These are phyloP conservation scores for Chrysolina haemoptera DNA, from an alignment of 2,888 invertebrate genomes.

Conservation along the genomic window DNA sequence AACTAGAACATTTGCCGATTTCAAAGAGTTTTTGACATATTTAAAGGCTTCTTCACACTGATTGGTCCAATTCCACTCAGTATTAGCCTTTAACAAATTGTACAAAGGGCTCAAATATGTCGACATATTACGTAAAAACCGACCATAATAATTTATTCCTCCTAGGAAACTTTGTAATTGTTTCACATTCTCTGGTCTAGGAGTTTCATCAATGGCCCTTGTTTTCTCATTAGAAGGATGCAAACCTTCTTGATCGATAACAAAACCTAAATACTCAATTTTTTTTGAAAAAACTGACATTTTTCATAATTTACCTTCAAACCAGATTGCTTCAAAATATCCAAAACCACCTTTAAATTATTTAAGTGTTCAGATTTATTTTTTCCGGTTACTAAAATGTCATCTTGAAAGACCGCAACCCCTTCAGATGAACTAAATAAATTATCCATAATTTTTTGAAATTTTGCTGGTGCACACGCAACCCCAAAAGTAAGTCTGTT, in stretches of 20 bases:
- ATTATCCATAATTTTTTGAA: constrained; percentile 61
- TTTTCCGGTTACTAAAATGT: constrained; percentile 51
- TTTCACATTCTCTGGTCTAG: constrained; percentile 15
- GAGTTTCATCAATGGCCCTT: constrained; percentile 40
- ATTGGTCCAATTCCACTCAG: constrained; percentile 40
- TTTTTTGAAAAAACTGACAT: constrained; percentile 20
- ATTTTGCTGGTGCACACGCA: constrained; percentile 60
- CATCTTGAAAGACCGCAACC: constrained; percentile 55
- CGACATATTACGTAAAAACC: constrained; percentile 45
- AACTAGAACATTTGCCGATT: too few relatives aligned
- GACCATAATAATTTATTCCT: constrained; percentile 36
- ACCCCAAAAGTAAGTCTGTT: constrained; percentile 59
- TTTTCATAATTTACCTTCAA: constrained; percentile 43
- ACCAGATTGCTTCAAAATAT: constrained; percentile 40
- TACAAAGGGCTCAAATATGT: constrained; percentile 46
- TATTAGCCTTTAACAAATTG: constrained; percentile 42
- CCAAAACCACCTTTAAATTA: constrained; percentile 39
- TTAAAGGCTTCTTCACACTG: constrained; percentile 40
- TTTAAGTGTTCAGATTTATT: constrained; percentile 38
- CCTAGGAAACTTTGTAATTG: constrained; percentile 18
- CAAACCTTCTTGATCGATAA: constrained; percentile 40
- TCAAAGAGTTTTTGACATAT: constrained; percentile 37
- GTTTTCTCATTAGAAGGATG: constrained; percentile 37
- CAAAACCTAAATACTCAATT: constrained; percentile 32
- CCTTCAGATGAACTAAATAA: constrained; percentile 51